These are phyloP conservation scores for Isichthys henryi DNA, from an alignment of 2,113 vertebrate species.

Conservation along the genomic window DNA sequence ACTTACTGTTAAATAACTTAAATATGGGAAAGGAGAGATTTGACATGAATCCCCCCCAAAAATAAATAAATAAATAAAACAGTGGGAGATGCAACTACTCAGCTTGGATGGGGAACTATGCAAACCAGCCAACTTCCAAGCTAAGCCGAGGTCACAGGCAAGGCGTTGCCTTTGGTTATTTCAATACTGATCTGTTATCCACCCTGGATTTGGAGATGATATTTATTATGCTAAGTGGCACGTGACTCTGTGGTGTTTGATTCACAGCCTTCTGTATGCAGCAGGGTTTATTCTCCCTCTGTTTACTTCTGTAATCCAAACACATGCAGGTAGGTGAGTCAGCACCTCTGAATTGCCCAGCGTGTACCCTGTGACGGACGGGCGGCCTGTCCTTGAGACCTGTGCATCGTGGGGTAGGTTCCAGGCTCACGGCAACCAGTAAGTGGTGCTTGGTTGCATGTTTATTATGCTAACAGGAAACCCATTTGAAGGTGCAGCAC, in stretches of 20 bases:
- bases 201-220: not conserved
- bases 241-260: not conserved
- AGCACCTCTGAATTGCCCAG: not conserved
- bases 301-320: not conserved
- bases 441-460: not conserved
- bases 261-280: not conserved
- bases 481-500: not conserved
- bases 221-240: not conserved
- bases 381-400: not conserved
- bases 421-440: not conserved
- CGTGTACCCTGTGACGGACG: not conserved
- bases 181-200: not conserved
- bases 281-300: not conserved
- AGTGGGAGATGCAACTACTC: not conserved
- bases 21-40: not conserved
- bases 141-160: not conserved
- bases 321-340: not conserved
- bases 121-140: not conserved
- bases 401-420: not conserved
- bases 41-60: too few relatives aligned
- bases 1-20: not conserved
- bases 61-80: too few relatives aligned
- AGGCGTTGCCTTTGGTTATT: not conserved
- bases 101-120: not conserved
- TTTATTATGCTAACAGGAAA: not conserved